Conservation (phyloP, 2,113 vertebrate genomes). For the Chlorodrepanis virens region DNA sequence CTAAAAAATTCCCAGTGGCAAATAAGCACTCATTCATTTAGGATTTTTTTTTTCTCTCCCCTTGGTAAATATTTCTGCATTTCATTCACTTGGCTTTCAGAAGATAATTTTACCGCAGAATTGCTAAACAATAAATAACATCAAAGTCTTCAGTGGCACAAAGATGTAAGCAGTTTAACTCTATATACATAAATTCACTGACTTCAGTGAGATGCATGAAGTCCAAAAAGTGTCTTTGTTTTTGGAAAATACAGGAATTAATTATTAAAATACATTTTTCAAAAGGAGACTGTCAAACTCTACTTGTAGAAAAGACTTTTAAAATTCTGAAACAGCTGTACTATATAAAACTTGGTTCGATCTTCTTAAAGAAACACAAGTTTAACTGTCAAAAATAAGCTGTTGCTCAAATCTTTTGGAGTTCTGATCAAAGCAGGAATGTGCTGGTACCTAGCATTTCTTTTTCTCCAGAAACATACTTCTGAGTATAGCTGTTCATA, state of each 20-base stretch:
- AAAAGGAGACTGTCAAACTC: slow-evolving; percentile 31
- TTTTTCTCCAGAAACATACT: neutral
- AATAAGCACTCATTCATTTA: neutral
- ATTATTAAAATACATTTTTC: slow-evolving; percentile 58
- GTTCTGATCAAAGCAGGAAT: neutral
- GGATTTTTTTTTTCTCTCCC: neutral
- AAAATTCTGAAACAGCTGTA: slow-evolving; percentile 23
- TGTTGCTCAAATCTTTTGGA: slow-evolving; percentile 7
- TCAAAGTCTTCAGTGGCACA: neutral
- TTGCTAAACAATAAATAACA: neutral
- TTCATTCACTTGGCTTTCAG: neutral
- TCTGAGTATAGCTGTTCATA: neutral
- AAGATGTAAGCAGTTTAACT: slow-evolving; percentile 22
- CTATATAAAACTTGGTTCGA: slow-evolving; percentile 21
- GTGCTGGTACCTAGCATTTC: neutral
- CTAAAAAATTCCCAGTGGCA: neutral
- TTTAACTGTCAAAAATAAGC: neutral
- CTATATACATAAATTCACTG: neutral
- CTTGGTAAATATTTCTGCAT: neutral
- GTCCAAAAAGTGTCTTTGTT: neutral
- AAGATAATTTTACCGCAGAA: neutral
- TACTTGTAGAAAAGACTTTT: slow-evolving; percentile 26
- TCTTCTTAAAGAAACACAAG: neutral
- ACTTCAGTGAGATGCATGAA: neutral
- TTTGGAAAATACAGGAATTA: neutral